phyloP scores from a whole-genome alignment of 2,797 vertebrate species.

The Takifugu ocellatus region DNA sequence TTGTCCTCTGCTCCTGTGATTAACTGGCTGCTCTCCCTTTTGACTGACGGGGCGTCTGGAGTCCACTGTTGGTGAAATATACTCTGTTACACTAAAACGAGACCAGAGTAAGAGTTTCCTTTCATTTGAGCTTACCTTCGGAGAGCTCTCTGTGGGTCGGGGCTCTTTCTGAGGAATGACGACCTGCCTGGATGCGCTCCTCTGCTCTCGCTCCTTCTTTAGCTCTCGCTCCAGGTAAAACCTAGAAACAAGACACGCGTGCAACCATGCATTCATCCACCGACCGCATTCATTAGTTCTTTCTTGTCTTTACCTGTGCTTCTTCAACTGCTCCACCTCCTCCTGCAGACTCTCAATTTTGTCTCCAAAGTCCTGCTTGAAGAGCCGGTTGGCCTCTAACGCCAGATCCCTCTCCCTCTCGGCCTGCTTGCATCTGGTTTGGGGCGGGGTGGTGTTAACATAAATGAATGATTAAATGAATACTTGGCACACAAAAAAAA shows the following conservation, averaged over 20 bases:
- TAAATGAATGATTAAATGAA: slow-evolving; percentile 85
- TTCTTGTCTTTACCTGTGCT: slow-evolving; percentile 77
- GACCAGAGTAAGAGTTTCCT: no score
- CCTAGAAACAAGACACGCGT: slow-evolving; percentile 53
- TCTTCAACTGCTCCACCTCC: slow-evolving; percentile 86
- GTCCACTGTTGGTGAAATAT: slow-evolving; percentile 5
- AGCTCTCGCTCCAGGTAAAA: slow-evolving; percentile 81
- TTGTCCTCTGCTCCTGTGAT: slow-evolving; percentile 63
- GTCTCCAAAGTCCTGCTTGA: slow-evolving; percentile 98
- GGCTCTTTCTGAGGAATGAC: slow-evolving; percentile 48
- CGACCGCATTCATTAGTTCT: no score
- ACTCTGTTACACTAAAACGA: not conserved
- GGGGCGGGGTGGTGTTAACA: slow-evolving; percentile 78
- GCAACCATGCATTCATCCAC: not conserved
- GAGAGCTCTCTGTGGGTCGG: slow-evolving; percentile 39
- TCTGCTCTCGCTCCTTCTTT: slow-evolving; percentile 76
- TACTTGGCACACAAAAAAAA: slow-evolving; percentile 34
- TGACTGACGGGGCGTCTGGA: slow-evolving; percentile 60
- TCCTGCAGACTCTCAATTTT: slow-evolving; percentile 94
- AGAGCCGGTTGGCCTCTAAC: slow-evolving; percentile 90
- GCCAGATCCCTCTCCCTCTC: slow-evolving; percentile 85
- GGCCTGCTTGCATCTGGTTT: slow-evolving; percentile 91
- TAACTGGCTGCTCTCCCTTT: slow-evolving; percentile 70
- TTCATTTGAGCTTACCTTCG: slow-evolving; percentile 24
- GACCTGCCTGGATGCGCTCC: slow-evolving; percentile 38